phyloP scores from a whole-genome alignment of 1,140 invertebrate species.

The Drosophila tristis region DNA sequence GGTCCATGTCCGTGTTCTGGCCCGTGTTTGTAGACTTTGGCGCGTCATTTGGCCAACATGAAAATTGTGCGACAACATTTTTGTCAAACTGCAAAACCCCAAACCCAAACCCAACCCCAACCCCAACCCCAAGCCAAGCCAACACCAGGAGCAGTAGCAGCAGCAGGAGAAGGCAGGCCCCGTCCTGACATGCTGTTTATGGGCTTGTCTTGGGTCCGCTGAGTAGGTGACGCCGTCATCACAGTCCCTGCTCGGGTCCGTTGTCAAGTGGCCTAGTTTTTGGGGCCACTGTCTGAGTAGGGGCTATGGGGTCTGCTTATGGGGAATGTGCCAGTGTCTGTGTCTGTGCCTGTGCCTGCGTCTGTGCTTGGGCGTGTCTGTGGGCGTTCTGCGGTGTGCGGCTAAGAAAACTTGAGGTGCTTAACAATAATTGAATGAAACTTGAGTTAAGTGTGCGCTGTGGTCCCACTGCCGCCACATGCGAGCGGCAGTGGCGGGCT shows the following conservation, averaged over 20 bases:
- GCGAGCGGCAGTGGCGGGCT: neutral
- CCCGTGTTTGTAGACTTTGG: slow-evolving; percentile 45
- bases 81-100: slow-evolving; percentile 52
- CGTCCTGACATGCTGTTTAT: slow-evolving; percentile 45
- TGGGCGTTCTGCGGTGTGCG: slow-evolving; percentile 69
- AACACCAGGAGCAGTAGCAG: slow-evolving; percentile 23
- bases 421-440: slow-evolving; percentile 83
- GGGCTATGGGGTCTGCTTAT: slow-evolving; percentile 12
- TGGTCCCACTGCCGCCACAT: slow-evolving; percentile 7
- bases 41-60: slow-evolving; percentile 67
- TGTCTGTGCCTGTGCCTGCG: no score
- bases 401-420: slow-evolving; percentile 80
- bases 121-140: neutral
- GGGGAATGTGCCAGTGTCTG: neutral
- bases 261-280: slow-evolving; percentile 67
- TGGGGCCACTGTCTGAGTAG: slow-evolving; percentile 6
- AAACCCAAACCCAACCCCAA: slow-evolving; percentile 7
- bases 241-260: slow-evolving; percentile 9
- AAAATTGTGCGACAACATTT: slow-evolving; percentile 68
- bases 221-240: slow-evolving; percentile 17
- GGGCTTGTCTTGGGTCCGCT: slow-evolving; percentile 27
- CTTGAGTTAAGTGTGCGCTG: slow-evolving; percentile 70
- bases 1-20: slow-evolving; percentile 5
- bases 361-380: neutral
- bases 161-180: neutral